Evolutionary conservation across 2,888 invertebrate species (phyloP), one percentile per base, ranked within the genome.

Genomic region (Coremacera marginata): DNA sequence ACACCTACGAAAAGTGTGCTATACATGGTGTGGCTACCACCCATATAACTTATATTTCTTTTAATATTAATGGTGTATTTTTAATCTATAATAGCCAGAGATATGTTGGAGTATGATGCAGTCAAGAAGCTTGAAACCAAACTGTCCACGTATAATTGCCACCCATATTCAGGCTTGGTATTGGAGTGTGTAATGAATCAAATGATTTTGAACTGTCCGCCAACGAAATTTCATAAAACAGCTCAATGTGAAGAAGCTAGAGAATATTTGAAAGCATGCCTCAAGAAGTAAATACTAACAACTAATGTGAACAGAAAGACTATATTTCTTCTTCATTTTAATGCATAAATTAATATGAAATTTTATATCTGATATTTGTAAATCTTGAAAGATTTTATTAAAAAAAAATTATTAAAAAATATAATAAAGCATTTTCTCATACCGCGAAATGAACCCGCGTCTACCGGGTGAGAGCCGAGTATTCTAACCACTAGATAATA

Each of bases 171-270:
- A 0, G 86, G 86, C 0, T 67, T 86, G 63, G 84, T 85, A 0
- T 75, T 84, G 73, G 84, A 85, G 52, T 86, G 85, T 65, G 84
- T 85, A 5, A 78, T 84, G 57, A 85, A 85, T 74, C 83, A 86
- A 65, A 80, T 86, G 81, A 86, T 84, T 11, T 31, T 85, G n/a
- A 82, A 82, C 44, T 85, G 85, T 60, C 85, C 86, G 1, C 3
- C 79, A 0, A 77, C 82, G 5, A 77, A 81, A 0, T 84, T 82
- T 37, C 81, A 79, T 44, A 67, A 80, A 8, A 80, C 81, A 0
- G 62, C 83, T 0, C 83, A 82, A 65, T 85, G 86, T 25, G 78
- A 77, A 0, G 80, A 75, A n/a, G 75, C 77, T 0, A 80, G 80
- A 34, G 81, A 82, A 1, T 82, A 82, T 78, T 57, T 86, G 63